Evolutionary conservation across 2,888 invertebrate species (phyloP).

Genomic region (Pecten maximus): DNA sequence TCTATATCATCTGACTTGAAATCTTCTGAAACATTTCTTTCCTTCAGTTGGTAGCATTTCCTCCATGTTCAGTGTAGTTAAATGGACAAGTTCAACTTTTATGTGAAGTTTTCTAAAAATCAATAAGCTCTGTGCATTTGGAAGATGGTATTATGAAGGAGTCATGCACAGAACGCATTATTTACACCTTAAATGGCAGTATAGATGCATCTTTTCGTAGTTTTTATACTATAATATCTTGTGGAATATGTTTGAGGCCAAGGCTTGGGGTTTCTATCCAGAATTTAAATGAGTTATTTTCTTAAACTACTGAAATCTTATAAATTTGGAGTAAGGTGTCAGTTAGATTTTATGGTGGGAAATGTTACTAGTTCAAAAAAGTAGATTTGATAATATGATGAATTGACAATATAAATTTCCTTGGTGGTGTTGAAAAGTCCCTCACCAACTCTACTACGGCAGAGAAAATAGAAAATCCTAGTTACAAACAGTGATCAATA

Average conservation of each 20-base stretch:
- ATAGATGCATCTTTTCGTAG: background rate
- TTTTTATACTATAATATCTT: background rate
- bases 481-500: too few species aligned
- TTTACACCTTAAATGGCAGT: background rate
- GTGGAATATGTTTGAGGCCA: background rate
- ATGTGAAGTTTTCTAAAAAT: background rate
- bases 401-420: too few species aligned
- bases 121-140: background rate
- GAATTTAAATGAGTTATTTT: too few species aligned
- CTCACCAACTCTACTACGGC: too few species aligned
- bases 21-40: background rate
- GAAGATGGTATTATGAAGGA: slow-evolving; percentile 53
- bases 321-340: too few species aligned
- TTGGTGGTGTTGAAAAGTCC: too few species aligned
- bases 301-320: too few species aligned
- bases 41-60: background rate
- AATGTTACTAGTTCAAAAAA: too few species aligned
- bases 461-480: too few species aligned
- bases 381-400: too few species aligned
- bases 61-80: background rate
- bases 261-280: background rate
- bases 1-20: too few species aligned
- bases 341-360: too few species aligned
- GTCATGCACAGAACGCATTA: slow-evolving; percentile 57
- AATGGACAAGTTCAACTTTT: background rate